A percentile compares a stretch with the other conserved stretches of the same genome.
phyloP scores from a whole-genome alignment of 92 coral and sea anemone genomes.

The Epizoanthus illoricatus region DNA sequence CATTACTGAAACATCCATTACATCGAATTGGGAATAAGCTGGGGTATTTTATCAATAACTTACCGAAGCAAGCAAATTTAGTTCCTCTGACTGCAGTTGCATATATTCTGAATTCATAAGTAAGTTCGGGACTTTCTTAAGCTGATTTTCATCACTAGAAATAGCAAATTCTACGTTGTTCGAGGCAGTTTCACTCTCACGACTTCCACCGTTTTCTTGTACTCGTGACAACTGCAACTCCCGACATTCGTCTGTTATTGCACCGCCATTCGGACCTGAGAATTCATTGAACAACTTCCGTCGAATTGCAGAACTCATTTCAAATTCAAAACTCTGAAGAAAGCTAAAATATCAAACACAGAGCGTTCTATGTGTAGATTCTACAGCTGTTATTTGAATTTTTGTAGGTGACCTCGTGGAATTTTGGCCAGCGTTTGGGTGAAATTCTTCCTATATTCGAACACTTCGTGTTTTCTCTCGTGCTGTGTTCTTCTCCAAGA shows the following conservation, averaged over 20 bases:
- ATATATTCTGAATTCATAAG: slow-evolving; percentile 16
- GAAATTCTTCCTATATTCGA: slow-evolving; percentile 7
- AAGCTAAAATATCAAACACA: background rate
- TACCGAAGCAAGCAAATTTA: slow-evolving; percentile 11
- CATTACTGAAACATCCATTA: background rate
- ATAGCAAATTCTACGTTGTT: background rate
- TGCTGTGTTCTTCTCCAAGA: slow-evolving; percentile 21
- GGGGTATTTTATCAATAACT: background rate
- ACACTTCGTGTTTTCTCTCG: slow-evolving; percentile 13
- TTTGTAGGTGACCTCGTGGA: slow-evolving; percentile 22
- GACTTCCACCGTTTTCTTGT: slow-evolving; percentile 2
- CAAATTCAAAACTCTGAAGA: background rate
- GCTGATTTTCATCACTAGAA: slow-evolving; percentile 9
- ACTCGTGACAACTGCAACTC: background rate
- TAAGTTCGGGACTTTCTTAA: slow-evolving; percentile 5
- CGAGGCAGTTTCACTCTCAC: slow-evolving; percentile 8
- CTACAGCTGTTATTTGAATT: slow-evolving; percentile 26
- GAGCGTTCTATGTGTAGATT: background rate
- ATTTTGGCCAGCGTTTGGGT: slow-evolving; percentile 18
- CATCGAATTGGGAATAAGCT: background rate
- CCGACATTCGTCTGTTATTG: background rate
- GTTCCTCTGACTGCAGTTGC: background rate
- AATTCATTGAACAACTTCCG: slow-evolving; percentile 25
- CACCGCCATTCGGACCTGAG: slow-evolving; percentile 15
- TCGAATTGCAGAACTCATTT: slow-evolving; percentile 19